phyloP scores from a whole-genome alignment of 2,888 invertebrate genomes.

The Caenorhabditis afra region DNA sequence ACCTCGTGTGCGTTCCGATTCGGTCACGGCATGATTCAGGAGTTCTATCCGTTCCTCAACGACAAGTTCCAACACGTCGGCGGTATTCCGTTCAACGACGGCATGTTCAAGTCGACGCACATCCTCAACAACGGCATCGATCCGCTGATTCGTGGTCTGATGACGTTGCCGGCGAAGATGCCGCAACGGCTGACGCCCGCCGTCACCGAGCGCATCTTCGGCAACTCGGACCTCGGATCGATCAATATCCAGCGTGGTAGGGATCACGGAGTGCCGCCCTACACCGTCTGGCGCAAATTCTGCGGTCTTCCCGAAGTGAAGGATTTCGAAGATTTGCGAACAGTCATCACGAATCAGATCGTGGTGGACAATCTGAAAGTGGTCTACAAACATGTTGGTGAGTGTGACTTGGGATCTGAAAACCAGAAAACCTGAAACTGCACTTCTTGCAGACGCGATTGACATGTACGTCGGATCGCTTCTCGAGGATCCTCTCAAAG shows the following conservation, averaged over 20 bases:
- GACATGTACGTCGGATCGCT: slow-evolving; percentile 83
- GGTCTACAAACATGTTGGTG: slow-evolving; percentile 84
- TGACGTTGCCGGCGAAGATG: slow-evolving; percentile 89
- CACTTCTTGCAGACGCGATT: slow-evolving; percentile 73
- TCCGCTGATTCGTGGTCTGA: slow-evolving; percentile 93
- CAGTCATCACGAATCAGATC: slow-evolving; percentile 87
- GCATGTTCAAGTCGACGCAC: slow-evolving; percentile 74
- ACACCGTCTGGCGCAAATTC: slow-evolving; percentile 89
- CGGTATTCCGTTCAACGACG: slow-evolving; percentile 77
- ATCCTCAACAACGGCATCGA: slow-evolving; percentile 87
- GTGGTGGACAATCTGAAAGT: slow-evolving; percentile 88
- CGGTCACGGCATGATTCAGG: slow-evolving; percentile 95
- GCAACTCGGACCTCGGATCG: slow-evolving; percentile 88
- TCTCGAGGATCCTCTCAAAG: slow-evolving; percentile 82
- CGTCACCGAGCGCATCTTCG: slow-evolving; percentile 91
- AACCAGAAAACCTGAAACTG: neutral
- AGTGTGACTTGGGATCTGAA: too few species aligned
- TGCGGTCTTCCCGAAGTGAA: slow-evolving; percentile 84
- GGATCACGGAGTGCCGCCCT: slow-evolving; percentile 84
- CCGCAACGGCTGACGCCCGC: slow-evolving; percentile 88
- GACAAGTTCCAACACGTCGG: slow-evolving; percentile 77
- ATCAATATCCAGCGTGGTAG: slow-evolving; percentile 93
- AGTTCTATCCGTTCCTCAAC: slow-evolving; percentile 80
- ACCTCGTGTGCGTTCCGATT: slow-evolving; percentile 95
- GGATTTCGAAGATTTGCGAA: slow-evolving; percentile 86